phyloP scores from a whole-genome alignment of 2,797 vertebrate species.

The Amblyopsis hoosieri region DNA sequence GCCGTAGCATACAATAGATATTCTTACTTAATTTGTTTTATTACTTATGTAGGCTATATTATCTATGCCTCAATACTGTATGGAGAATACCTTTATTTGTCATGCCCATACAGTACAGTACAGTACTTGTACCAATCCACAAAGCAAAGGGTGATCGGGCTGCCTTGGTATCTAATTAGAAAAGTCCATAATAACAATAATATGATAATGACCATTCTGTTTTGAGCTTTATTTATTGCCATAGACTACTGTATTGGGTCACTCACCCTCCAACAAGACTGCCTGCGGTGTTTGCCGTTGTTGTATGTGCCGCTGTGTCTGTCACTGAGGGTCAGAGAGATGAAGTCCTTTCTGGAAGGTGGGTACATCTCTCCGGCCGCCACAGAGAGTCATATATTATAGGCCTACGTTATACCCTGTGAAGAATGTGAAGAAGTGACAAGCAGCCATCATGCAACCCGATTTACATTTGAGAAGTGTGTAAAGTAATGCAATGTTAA shows the following conservation, averaged over 20 bases:
- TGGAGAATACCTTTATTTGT: too few relatives aligned
- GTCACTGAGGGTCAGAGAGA: conserved; percentile 86
- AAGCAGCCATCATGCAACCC: neutral
- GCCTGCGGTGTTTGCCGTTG: conserved; percentile 86
- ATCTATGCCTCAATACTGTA: too few relatives aligned
- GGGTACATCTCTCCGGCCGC: conserved; percentile 79
- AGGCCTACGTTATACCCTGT: conserved; percentile 29
- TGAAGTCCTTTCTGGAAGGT: conserved; percentile 87
- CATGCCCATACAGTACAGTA: too few relatives aligned
- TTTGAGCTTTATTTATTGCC: too few relatives aligned
- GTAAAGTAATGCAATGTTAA: neutral
- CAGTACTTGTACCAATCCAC: too few relatives aligned
- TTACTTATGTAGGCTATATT: too few relatives aligned
- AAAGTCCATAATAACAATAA: too few relatives aligned
- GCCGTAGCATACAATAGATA: too few relatives aligned
- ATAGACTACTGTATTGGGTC: neutral
- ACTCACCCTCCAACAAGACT: conserved; percentile 93
- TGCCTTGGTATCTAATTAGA: too few relatives aligned
- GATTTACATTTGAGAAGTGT: neutral
- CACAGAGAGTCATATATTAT: conserved; percentile 33
- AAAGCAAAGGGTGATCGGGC: too few relatives aligned
- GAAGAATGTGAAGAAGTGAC: neutral
- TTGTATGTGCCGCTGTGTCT: conserved; percentile 77
- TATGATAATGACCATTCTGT: too few relatives aligned
- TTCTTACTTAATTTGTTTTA: too few relatives aligned